phyloP scores from a whole-genome alignment of 2,113 vertebrate genomes.

The Ictidomys tridecemlineatus region DNA sequence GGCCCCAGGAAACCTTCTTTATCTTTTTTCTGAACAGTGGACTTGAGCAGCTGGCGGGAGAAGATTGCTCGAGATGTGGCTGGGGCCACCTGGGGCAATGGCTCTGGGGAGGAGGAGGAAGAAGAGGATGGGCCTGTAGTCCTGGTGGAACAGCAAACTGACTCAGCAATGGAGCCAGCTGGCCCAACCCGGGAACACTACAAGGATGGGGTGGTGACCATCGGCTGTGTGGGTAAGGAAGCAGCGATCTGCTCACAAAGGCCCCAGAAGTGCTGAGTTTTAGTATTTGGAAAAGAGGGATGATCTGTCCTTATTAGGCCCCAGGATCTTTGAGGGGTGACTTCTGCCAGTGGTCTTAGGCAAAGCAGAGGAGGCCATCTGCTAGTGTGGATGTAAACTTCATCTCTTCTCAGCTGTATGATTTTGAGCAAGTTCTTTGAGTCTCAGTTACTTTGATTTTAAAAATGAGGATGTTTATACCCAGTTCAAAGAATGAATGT shows the following conservation, averaged over 20 bases:
- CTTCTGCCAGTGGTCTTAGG: background rate
- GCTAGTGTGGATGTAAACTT: background rate
- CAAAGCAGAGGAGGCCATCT: background rate
- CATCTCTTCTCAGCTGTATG: background rate
- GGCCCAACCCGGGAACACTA: constrained; percentile 90
- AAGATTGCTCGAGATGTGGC: constrained; percentile 93
- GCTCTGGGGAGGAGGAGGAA: constrained; percentile 86
- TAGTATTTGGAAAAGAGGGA: background rate
- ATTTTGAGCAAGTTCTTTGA: background rate
- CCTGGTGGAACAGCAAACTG: constrained; percentile 91
- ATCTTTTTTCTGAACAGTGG: constrained; percentile 86
- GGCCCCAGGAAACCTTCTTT: background rate
- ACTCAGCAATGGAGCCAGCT: constrained; percentile 89
- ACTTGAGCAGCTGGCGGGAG: constrained; percentile 94
- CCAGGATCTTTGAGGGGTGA: background rate
- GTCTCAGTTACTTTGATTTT: constrained; percentile 20
- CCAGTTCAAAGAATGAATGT: background rate
- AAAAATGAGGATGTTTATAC: background rate
- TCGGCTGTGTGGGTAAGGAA: constrained; percentile 93
- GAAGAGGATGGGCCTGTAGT: constrained; percentile 86
- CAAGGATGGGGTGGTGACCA: constrained; percentile 94
- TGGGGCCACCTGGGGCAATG: constrained; percentile 71
- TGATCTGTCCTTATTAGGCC: background rate
- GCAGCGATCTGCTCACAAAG: accelerated
- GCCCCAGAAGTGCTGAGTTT: background rate